Conservation (phyloP, 2,888 invertebrate species). For the Caradrina kadenii region DNA sequence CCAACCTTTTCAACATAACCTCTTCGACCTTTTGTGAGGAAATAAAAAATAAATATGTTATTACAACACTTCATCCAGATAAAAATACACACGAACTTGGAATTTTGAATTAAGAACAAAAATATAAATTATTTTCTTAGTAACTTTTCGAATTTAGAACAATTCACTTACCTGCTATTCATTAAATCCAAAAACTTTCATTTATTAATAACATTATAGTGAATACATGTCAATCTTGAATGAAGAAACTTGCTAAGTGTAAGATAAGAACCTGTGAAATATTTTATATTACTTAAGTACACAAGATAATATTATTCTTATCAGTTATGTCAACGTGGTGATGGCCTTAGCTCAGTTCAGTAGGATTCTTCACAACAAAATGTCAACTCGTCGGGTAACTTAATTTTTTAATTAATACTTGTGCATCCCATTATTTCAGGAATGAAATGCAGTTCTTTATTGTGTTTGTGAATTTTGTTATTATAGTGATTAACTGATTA, state of each 20-base stretch:
- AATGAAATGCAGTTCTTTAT: conserved; percentile 51
- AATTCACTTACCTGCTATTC: conserved; percentile 47
- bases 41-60: conserved; percentile 39
- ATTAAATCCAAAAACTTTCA: conserved; percentile 26
- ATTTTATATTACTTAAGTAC: conserved; percentile 72
- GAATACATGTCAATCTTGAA: conserved; percentile 66
- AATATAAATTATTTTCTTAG: no score
- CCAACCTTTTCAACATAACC: conserved; percentile 74
- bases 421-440: conserved; percentile 40
- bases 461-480: conserved; percentile 59
- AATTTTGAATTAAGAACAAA: not conserved
- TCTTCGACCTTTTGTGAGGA: conserved; percentile 74
- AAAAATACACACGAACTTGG: conserved; percentile 3
- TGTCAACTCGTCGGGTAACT: conserved; percentile 88
- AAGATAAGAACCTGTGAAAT: conserved; percentile 66
- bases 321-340: conserved; percentile 81
- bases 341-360: conserved; percentile 82
- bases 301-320: conserved; percentile 83
- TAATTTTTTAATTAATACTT: conserved; percentile 63
- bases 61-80: conserved; percentile 25
- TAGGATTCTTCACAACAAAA: conserved; percentile 82
- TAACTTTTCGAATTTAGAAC: not conserved
- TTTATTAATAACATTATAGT: conserved; percentile 40
- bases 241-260: conserved; percentile 70
- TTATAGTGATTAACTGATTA: conserved; percentile 51